phyloP scores from a whole-genome alignment of 92 coral and sea anemone species.

The Heteractis magnifica region DNA sequence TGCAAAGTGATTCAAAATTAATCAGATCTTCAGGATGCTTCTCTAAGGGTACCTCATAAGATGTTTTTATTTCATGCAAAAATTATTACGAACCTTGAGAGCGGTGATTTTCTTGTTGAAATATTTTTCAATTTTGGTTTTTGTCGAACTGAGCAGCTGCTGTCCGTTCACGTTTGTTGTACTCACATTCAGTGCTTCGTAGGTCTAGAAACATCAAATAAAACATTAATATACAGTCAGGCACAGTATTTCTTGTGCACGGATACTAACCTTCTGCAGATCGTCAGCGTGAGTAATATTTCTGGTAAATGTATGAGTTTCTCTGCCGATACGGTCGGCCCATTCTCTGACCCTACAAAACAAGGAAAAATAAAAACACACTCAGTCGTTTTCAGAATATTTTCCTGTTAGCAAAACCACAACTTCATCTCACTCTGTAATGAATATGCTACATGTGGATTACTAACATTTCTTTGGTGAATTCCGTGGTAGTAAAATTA shows the following conservation, averaged over 20 bases:
- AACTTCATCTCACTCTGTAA: background rate
- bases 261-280: conserved; percentile 47
- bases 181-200: conserved; percentile 48
- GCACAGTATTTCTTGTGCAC: background rate
- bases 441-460: background rate
- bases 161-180: conserved; percentile 33
- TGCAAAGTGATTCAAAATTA: conserved; percentile 10
- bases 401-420: conserved; percentile 4
- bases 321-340: conserved; percentile 65
- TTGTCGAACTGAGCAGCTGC: conserved; percentile 54
- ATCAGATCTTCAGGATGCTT: conserved; percentile 3
- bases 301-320: conserved; percentile 35
- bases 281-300: conserved; percentile 42
- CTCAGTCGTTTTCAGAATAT: background rate
- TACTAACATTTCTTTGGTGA: conserved; percentile 32
- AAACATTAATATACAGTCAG: conserved; percentile 15
- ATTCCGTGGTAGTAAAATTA: conserved; percentile 15
- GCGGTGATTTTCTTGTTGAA: conserved; percentile 65
- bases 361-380: conserved; percentile 7
- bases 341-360: conserved; percentile 61
- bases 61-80: background rate
- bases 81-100: conserved; percentile 54
- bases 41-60: conserved; percentile 1
- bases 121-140: conserved; percentile 56
- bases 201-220: conserved; percentile 54